Percentiles rank a stretch among this genome's conserved stretches.
Evolutionary conservation across 2,113 vertebrate genomes (phyloP).

Genomic region (Aplodontia rufa): DNA sequence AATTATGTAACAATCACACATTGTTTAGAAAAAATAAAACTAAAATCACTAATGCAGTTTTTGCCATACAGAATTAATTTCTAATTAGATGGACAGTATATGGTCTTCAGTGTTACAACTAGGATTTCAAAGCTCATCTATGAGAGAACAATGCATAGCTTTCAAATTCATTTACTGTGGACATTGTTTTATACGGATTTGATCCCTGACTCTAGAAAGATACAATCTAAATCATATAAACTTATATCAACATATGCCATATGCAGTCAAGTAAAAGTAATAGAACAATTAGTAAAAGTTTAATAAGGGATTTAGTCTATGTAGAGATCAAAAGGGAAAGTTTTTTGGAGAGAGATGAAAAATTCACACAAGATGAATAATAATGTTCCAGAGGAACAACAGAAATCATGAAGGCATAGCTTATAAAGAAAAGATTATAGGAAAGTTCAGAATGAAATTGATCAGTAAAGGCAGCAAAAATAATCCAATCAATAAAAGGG

Average conservation of each 20-base stretch:
- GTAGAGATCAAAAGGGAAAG: not conserved
- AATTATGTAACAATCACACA: not conserved
- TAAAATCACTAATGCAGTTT: not conserved
- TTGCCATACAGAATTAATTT: not conserved
- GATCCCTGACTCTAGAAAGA: not conserved
- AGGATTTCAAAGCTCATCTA: not conserved
- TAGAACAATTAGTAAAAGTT: not conserved
- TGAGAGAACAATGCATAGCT: not conserved
- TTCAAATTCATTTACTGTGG: not conserved
- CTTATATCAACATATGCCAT: not conserved
- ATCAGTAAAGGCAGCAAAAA: not conserved
- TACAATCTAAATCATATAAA: not conserved
- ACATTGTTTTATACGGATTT: not conserved
- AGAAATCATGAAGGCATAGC: not conserved
- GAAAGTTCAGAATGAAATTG: not conserved
- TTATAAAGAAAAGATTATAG: not conserved
- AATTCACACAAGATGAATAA: not conserved
- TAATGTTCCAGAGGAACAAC: not conserved
- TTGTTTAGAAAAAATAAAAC: not conserved
- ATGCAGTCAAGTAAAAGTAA: not conserved
- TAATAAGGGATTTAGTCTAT: not conserved
- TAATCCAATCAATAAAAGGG: no score
- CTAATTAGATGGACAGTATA: not conserved
- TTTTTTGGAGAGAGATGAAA: not conserved
- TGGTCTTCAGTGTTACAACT: not conserved